These are phyloP conservation scores for Macrochelys suwanniensis DNA, from an alignment of 2,797 vertebrate species.

Conservation along the genomic window DNA sequence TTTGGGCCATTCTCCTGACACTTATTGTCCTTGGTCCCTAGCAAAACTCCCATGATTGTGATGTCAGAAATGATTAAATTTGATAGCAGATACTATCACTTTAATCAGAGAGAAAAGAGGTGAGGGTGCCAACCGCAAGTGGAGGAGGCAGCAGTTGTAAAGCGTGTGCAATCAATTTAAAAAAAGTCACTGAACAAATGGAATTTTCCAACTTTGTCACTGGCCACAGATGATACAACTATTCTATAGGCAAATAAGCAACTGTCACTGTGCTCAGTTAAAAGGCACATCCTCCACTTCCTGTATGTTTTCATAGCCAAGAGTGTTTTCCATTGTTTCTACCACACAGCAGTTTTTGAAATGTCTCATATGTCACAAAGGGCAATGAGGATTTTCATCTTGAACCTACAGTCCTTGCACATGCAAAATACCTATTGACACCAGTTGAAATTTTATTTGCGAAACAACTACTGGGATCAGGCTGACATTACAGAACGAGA, in stretches of 20 bases:
- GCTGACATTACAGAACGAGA: neutral
- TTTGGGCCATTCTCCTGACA: neutral
- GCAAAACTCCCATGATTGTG: neutral
- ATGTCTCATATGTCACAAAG: neutral
- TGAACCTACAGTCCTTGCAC: neutral
- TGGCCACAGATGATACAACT: neutral
- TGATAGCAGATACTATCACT: conserved; percentile 17
- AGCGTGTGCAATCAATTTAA: neutral
- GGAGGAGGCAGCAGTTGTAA: neutral
- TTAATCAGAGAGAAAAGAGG: conserved; percentile 1
- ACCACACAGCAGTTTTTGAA: neutral
- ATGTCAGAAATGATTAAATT: neutral
- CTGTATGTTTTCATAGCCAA: neutral
- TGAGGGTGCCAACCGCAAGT: neutral
- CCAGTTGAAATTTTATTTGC: neutral
- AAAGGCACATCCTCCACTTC: neutral
- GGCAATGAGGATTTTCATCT: neutral
- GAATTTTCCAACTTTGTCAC: neutral
- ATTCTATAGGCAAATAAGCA: neutral
- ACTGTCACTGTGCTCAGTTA: neutral
- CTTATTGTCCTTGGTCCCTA: neutral
- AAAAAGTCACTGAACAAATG: neutral
- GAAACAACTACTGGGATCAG: neutral
- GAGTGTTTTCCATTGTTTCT: neutral
- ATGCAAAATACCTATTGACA: neutral